Evolutionary conservation across 2,797 vertebrate species (phyloP).

Genomic region (Tokudaia tokunoshimensis): DNA sequence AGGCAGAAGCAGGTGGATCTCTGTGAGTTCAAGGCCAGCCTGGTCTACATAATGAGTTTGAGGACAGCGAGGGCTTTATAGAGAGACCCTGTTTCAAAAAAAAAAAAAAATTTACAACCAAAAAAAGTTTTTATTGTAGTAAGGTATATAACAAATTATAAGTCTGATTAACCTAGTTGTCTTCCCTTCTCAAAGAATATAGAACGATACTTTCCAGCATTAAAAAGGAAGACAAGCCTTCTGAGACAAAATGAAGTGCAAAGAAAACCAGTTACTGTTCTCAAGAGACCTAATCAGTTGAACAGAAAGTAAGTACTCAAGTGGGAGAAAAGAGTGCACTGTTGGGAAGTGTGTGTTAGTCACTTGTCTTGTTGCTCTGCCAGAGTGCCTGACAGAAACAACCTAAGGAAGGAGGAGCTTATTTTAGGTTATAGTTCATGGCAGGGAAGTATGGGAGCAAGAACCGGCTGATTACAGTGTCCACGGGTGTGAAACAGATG

Average conservation of each 20-base stretch:
- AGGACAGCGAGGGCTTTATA: not conserved
- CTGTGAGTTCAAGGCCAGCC: not conserved
- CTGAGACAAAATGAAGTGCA: conserved; percentile 88
- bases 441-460: not conserved
- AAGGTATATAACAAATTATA: conserved; percentile 19
- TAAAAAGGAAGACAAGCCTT: conserved; percentile 88
- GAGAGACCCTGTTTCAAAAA: not conserved
- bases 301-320: conserved; percentile 91
- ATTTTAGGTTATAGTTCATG: not conserved
- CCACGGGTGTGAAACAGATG: not conserved
- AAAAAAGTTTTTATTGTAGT: conserved; percentile 30
- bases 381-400: not conserved
- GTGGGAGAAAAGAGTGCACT: not conserved
- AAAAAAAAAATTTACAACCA: not conserved
- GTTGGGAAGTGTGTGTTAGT: not conserved
- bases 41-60: not conserved
- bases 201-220: conserved; percentile 86
- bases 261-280: conserved; percentile 86
- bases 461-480: not conserved
- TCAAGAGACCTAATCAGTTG: conserved; percentile 90
- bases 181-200: conserved; percentile 85
- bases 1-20: not conserved
- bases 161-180: conserved; percentile 49
- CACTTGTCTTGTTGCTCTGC: not conserved
- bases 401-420: not conserved